Base-by-base conservation (phyloP, 2,888 invertebrate species). In the Phalangium opilio region DNA sequence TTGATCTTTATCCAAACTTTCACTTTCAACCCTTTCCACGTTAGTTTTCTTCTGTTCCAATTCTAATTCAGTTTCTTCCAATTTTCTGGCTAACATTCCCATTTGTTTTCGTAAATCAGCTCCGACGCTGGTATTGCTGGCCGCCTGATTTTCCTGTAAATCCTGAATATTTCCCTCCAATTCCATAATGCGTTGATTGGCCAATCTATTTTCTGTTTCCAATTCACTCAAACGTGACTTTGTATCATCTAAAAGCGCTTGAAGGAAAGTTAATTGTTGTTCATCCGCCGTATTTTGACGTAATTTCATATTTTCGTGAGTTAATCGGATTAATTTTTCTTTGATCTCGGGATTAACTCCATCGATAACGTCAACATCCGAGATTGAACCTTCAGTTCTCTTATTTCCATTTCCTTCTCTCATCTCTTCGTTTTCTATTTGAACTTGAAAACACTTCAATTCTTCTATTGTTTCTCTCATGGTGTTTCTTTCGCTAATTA, bases 401-500 rank as follows among this genome's bases (percentile, higher is more conserved):
- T 47, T 39, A 18, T 11, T 11, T 32, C 33, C 39, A 18, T 45
- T 17, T n/a, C 20, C n/a, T 18, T 27, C 12, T 3, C 10, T 15
- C 14, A 50, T 14, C 21, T 47, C 47, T 11, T 14, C 14, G 18
- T 38, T 48, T 10, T 56, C 56, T 48, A 50, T 53, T 36, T 57
- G 54, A 27, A 56, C 43, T 41, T 57, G 54, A 42, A 50, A 52
- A 48, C 73, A 74, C 50, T 69, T 67, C 20, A 91, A 69, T 63
- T 91, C 90, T 60, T 91, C 90, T 51, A 85, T 81, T 5, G 83
- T 79, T 63, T 93, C 91, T 49, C 79, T 75, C 52, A 91, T 69
- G 27, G 79, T 75, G 66, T 89, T 87, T 3, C 89, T 70, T 66
- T 91, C 91, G 54, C 79, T 75, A 15, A 79, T 66, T 45, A 90